These are phyloP conservation scores for Leptodactylus fuscus DNA, from an alignment of 2,113 vertebrate genomes.

Conservation along the genomic window DNA sequence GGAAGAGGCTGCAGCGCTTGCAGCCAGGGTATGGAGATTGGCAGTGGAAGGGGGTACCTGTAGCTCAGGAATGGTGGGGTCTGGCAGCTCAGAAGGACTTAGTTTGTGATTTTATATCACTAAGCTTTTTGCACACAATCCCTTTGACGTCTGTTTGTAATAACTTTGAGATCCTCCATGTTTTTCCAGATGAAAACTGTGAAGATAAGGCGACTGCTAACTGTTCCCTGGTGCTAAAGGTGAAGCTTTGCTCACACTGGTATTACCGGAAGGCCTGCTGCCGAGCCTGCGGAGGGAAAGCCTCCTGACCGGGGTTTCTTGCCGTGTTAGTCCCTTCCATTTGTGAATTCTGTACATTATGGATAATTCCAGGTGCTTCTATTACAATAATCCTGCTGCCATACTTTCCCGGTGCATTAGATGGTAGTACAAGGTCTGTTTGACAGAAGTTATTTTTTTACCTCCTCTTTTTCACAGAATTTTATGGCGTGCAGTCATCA, in stretches of 20 bases:
- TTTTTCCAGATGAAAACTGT: slow-evolving; percentile 75
- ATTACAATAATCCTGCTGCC: slow-evolving; percentile 22
- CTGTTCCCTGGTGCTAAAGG: slow-evolving; percentile 82
- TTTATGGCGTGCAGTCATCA: slow-evolving; percentile 33
- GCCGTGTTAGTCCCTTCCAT: not conserved
- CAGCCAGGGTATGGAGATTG: no score
- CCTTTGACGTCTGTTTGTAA: no score
- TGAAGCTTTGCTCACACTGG: slow-evolving; percentile 86
- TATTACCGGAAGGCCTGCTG: slow-evolving; percentile 87
- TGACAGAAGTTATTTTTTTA: slow-evolving; percentile 46
- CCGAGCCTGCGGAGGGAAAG: slow-evolving; percentile 74
- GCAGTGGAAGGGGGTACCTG: no score
- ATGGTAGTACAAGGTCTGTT: slow-evolving; percentile 26
- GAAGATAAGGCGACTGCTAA: slow-evolving; percentile 81
- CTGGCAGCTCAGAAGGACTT: no score
- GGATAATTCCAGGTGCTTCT: slow-evolving; percentile 29
- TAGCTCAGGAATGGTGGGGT: no score
- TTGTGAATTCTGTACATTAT: slow-evolving; percentile 54
- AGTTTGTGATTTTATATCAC: no score
- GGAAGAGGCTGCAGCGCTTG: no score
- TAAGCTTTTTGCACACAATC: no score
- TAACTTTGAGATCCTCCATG: not conserved
- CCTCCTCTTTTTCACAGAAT: slow-evolving; percentile 30
- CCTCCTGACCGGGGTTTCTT: slow-evolving; percentile 57
- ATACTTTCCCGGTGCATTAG: not conserved